These are phyloP conservation scores for Megalops atlanticus DNA, from an alignment of 2,113 vertebrate genomes.

Conservation along the genomic window DNA sequence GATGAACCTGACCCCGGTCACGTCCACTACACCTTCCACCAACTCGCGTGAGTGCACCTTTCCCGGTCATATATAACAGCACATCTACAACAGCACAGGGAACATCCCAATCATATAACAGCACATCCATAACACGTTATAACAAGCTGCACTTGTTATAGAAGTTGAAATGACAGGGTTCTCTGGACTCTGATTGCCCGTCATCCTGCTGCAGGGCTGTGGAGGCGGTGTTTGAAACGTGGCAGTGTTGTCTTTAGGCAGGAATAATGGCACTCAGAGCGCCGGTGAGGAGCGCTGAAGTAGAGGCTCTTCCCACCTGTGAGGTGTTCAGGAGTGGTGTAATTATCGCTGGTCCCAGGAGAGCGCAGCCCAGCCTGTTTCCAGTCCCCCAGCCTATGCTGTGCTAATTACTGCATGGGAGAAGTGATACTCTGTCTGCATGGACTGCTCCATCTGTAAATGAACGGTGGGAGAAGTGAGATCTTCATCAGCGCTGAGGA, in stretches of 20 bases:
- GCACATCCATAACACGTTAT: not conserved
- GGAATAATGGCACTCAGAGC: not conserved
- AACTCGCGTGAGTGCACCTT: conserved; percentile 87
- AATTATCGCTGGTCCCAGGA: not conserved
- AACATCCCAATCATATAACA: not conserved
- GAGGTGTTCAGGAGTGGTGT: conserved; percentile 16
- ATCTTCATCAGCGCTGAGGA: not conserved
- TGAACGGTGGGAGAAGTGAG: conserved; percentile 5
- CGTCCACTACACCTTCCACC: conserved; percentile 88
- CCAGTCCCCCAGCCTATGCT: not conserved
- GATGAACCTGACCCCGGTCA: conserved; percentile 93
- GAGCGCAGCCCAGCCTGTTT: not conserved
- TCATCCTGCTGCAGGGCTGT: not conserved
- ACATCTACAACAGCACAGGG: not conserved
- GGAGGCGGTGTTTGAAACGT: not conserved
- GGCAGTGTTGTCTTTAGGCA: not conserved
- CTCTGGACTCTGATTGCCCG: not conserved
- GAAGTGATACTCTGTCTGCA: not conserved
- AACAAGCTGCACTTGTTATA: not conserved
- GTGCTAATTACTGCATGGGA: conserved; percentile 13
- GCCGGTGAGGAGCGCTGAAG: not conserved
- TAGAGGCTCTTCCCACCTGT: not conserved
- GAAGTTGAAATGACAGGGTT: not conserved
- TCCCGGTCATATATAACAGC: not conserved
- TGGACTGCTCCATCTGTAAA: not conserved